Conservation (phyloP, 1,140 invertebrate genomes). For the Solenopsis invicta region DNA sequence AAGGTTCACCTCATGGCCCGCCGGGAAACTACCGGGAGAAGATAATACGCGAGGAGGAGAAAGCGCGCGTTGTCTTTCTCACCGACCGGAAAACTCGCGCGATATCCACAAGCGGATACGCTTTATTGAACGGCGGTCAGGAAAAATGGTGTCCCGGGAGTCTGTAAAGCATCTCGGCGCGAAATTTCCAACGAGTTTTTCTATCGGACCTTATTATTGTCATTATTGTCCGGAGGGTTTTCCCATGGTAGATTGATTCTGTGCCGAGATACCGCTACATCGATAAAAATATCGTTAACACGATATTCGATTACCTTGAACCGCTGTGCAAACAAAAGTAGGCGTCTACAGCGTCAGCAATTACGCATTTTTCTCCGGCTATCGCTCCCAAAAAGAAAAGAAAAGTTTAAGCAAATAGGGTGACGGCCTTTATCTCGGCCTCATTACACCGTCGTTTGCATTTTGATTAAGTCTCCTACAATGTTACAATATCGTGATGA, state of each 20-base stretch:
- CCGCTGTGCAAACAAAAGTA: not conserved
- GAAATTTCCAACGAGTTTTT: not conserved
- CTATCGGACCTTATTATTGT: not conserved
- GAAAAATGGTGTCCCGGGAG: not conserved
- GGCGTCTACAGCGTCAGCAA: not conserved
- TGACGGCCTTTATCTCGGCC: conserved; percentile 16
- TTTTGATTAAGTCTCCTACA: conserved; percentile 8
- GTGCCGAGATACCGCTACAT: not conserved
- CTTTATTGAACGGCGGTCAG: conserved; percentile 19
- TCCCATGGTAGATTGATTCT: not conserved
- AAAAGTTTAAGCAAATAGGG: conserved; percentile 6
- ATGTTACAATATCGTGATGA: conserved; percentile 10
- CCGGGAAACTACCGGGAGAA: not conserved
- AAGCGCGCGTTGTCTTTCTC: conserved; percentile 17
- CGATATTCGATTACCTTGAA: not conserved
- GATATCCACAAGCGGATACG: not conserved
- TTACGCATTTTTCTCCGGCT: conserved; percentile 14
- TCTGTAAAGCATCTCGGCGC: not conserved
- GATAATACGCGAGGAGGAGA: not conserved
- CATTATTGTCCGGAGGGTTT: not conserved
- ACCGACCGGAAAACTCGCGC: not conserved
- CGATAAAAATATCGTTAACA: not conserved
- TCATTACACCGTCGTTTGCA: conserved; percentile 21
- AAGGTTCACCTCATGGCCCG: conserved; percentile 63
- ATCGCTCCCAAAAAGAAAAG: conserved; percentile 7